Base-by-base conservation (phyloP, 1,140 invertebrate species). In the Hycleus cichorii region DNA sequence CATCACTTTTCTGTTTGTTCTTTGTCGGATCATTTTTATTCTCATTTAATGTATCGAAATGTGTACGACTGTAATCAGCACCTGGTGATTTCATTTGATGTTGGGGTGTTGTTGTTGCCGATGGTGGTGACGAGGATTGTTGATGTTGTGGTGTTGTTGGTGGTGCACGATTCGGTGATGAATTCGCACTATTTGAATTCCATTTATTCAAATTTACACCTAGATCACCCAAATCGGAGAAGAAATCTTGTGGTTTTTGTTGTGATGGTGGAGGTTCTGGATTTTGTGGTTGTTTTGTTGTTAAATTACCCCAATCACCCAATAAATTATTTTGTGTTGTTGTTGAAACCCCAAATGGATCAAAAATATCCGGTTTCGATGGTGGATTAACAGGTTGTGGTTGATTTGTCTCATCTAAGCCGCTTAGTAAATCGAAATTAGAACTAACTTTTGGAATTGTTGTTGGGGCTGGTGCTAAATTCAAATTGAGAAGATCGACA, bases 361-460 rank as follows among this genome's bases (percentile, higher is more conserved):
- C 76, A 48, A 72, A 72, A 60, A 76, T 11, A 42, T 42, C 40
- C 40, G 40, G 10, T 42, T 42, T 42, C 32, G 32, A 11, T 54
- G 48, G 18, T 18, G 18, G 18, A 18, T 18, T 18, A 18, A 18
- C 18, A 18, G 18, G 2, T 18, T 18, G 18, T 18, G 18, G 18
- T 18, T 18, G 18, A 18, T 1, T 18, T 18, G 18, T 10, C 9
- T 42, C 40, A 42, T 42, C 40, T 42, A 85, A 81, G 25, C 77
- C 81, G 39, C 78, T 81, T 12, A 89, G 74, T 47, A 88, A 72
- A 76, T 88, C 85, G 64, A 83, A 80, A 64, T 81, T 79, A 38
- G 76, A 69, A 65, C 68, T 68, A 42, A 42, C 40, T 42, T 32
- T 32, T 7, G 32, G 32, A 7, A 32, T 32, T 10, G 40, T 42